Conservation (phyloP, 1,140 invertebrate species). For the Notospermus geniculatus region DNA sequence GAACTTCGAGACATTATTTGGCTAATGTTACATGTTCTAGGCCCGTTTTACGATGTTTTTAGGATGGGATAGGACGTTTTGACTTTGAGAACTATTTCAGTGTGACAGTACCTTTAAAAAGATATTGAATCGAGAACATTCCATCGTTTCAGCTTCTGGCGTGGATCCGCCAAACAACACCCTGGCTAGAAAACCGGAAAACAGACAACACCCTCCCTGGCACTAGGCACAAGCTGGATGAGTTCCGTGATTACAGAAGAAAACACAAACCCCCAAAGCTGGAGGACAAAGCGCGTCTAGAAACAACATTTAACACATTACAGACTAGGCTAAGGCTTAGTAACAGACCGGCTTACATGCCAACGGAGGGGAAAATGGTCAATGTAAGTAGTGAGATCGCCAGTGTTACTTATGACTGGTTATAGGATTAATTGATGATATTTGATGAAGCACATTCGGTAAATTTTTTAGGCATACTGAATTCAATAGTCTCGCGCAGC, state of each 20-base stretch:
- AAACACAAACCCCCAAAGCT: constrained; percentile 98
- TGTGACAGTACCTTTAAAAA: too few relatives aligned
- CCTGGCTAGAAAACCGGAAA: constrained; percentile 95
- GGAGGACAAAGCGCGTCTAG: constrained; percentile 96
- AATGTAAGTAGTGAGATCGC: constrained; percentile 65
- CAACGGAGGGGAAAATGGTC: constrained; percentile 98
- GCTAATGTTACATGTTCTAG: too few relatives aligned
- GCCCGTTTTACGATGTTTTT: too few relatives aligned
- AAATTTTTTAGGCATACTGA: too few relatives aligned
- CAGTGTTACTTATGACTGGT: too few relatives aligned
- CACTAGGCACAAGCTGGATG: constrained; percentile 95
- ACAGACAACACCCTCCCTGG: constrained; percentile 96
- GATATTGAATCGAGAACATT: too few relatives aligned
- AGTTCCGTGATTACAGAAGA: constrained; percentile 96
- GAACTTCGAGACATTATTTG: too few relatives aligned
- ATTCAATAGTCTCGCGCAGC: too few relatives aligned
- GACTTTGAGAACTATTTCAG: too few relatives aligned
- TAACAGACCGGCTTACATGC: constrained; percentile 97
- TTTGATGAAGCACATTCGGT: too few relatives aligned
- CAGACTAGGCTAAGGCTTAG: constrained; percentile 93
- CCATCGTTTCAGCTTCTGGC: constrained; percentile 74
- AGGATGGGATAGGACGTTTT: too few relatives aligned
- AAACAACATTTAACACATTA: constrained; percentile 98
- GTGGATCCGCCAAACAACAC: constrained; percentile 95
- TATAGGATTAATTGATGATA: too few relatives aligned